phyloP scores from a whole-genome alignment of 2,888 invertebrate genomes.

The Gasteruption jaculator region DNA sequence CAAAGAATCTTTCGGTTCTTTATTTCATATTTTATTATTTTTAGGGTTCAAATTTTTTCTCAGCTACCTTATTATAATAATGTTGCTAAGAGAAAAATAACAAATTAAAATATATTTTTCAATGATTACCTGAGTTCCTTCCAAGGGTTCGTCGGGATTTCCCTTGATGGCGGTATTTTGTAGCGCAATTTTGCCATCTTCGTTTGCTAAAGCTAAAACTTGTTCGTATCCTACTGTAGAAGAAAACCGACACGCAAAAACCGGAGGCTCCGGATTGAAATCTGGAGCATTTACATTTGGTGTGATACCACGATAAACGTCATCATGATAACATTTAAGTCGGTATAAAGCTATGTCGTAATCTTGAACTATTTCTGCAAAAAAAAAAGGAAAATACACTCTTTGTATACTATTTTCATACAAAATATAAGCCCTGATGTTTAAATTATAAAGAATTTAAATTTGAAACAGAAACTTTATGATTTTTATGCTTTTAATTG shows the following conservation, averaged over 20 bases:
- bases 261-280: constrained; percentile 65
- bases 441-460: too few relatives aligned
- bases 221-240: constrained; percentile 64
- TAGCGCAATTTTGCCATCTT: constrained; percentile 71
- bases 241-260: constrained; percentile 77
- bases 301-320: constrained; percentile 64
- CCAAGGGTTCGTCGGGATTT: constrained; percentile 27
- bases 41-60: constrained; percentile 6
- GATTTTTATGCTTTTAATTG: too few relatives aligned
- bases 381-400: constrained; percentile 1
- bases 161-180: constrained; percentile 45
- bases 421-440: too few relatives aligned
- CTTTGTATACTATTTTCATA: too few relatives aligned
- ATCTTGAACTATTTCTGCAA: constrained; percentile 42
- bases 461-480: too few relatives aligned
- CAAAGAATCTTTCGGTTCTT: too few relatives aligned
- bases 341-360: constrained; percentile 65
- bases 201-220: constrained; percentile 77
- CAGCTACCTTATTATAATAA: constrained; percentile 1
- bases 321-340: constrained; percentile 60
- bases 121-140: constrained; percentile 55
- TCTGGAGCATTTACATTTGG: constrained; percentile 53
- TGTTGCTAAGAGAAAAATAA: constrained; percentile 15
- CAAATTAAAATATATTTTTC: neutral
- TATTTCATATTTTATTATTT: constrained; percentile 39